Evolutionary conservation across 2,113 vertebrate genomes (phyloP).

Genomic region (Acrocephalus kingi): DNA sequence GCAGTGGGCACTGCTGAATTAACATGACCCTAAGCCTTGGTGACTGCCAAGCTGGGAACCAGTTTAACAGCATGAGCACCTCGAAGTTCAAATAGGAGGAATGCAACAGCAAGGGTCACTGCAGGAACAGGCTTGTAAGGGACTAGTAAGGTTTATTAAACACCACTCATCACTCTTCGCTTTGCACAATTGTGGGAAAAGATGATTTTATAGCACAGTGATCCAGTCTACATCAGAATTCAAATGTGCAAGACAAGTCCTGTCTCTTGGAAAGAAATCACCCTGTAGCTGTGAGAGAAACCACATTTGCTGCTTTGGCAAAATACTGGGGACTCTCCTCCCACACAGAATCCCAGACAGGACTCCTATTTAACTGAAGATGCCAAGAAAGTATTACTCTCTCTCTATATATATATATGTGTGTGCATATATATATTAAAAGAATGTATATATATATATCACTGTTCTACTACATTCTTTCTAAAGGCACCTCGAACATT

Average conservation of each 20-base stretch:
- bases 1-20: neutral
- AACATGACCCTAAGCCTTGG: neutral
- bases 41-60: constrained; percentile 6
- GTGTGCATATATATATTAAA: neutral
- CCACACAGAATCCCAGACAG: neutral
- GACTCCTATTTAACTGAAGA: neutral
- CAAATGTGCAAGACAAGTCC: constrained; percentile 51
- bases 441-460: neutral
- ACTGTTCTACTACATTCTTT: neutral
- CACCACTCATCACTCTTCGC: constrained; percentile 29
- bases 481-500: neutral
- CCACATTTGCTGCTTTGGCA: constrained; percentile 26
- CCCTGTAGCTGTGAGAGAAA: constrained; percentile 27
- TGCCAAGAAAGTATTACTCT: neutral
- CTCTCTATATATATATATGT: neutral
- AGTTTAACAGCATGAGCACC: constrained; percentile 22
- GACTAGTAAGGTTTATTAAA: constrained; percentile 41
- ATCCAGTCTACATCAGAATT: constrained; percentile 40
- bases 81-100: constrained; percentile 22
- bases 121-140: constrained; percentile 59
- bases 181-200: constrained; percentile 56
- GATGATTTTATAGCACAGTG: constrained; percentile 28
- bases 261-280: constrained; percentile 47
- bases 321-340: neutral
- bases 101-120: constrained; percentile 53